Percentiles rank a stretch among this genome's conserved stretches.
Evolutionary conservation across 1,140 invertebrate genomes (phyloP).

Genomic region (Papilio glaucus): DNA sequence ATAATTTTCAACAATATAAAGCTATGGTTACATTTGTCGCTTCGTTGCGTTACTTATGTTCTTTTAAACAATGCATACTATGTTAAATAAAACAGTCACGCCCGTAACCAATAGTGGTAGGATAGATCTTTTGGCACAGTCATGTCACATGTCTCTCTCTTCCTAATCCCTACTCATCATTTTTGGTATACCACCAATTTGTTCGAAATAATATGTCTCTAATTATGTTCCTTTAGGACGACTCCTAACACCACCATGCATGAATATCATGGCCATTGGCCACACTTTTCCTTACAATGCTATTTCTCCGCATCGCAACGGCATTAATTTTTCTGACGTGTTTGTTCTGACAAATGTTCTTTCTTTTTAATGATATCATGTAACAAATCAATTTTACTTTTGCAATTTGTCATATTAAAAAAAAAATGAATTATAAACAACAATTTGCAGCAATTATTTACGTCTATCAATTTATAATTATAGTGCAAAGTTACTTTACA

Average conservation of each 20-base stretch:
- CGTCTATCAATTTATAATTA: constrained; percentile 28
- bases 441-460: constrained; percentile 5
- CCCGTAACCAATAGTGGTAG: too few species aligned
- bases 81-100: too few species aligned
- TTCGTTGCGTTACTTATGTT: neutral
- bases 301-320: neutral
- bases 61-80: neutral
- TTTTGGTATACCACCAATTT: too few species aligned
- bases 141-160: too few species aligned
- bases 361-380: neutral
- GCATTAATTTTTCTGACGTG: neutral
- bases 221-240: too few species aligned
- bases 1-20: constrained; percentile 17
- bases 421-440: constrained; percentile 15
- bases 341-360: neutral
- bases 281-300: neutral
- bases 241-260: too few species aligned
- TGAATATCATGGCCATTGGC: too few species aligned
- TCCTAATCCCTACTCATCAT: too few species aligned
- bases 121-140: too few species aligned
- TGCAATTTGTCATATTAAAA: constrained; percentile 23
- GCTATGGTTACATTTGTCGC: neutral
- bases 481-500: constrained; percentile 16
- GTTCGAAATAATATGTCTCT: too few species aligned
- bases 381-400: neutral